These are phyloP conservation scores for Melanerpes aurifrons DNA, from an alignment of 2,113 vertebrate species.

Conservation along the genomic window DNA sequence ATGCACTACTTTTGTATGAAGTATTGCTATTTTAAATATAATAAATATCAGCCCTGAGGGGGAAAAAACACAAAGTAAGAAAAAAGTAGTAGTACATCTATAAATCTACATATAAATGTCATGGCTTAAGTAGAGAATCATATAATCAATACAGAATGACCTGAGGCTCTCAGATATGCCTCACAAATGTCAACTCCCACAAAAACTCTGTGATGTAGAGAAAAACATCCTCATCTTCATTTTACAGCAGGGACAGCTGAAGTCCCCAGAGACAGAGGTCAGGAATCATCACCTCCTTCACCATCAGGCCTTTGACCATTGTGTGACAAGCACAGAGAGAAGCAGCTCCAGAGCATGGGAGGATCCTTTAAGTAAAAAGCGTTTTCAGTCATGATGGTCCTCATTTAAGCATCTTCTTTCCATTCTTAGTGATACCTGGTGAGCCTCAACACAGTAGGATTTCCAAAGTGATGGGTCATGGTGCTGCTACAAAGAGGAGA, in stretches of 20 bases:
- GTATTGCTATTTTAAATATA: not conserved
- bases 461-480: not conserved
- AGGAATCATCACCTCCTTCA: not conserved
- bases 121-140: not conserved
- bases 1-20: not conserved
- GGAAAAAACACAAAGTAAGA: slow-evolving; percentile 5
- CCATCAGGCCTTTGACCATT: not conserved
- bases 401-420: not conserved
- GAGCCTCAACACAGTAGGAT: not conserved
- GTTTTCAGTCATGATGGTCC: not conserved
- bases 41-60: not conserved
- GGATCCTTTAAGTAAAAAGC: not conserved
- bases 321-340: not conserved
- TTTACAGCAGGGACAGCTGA: not conserved
- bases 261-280: not conserved
- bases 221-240: not conserved
- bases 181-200: not conserved
- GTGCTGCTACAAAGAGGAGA: not conserved
- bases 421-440: not conserved
- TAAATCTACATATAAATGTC: slow-evolving; percentile 32
- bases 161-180: not conserved
- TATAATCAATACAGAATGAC: slow-evolving; percentile 10
- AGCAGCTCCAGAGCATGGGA: not conserved
- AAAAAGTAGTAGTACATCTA: not conserved
- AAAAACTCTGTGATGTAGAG: not conserved